These are phyloP conservation scores for Drosophila nigricruria DNA, from an alignment of 2,888 invertebrate genomes.

Conservation along the genomic window DNA sequence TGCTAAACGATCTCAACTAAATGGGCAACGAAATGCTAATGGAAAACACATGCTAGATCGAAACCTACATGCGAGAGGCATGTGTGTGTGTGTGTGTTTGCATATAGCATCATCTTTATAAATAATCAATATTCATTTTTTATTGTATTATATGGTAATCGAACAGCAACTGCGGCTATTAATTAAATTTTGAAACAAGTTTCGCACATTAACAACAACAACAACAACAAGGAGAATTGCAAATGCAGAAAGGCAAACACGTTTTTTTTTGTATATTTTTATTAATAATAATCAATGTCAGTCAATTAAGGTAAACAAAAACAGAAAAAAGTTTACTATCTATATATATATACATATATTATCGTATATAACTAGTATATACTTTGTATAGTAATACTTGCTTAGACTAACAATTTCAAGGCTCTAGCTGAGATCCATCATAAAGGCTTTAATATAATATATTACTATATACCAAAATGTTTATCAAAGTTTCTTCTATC, in stretches of 20 bases:
- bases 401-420: not conserved
- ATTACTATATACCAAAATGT: not conserved
- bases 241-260: constrained; percentile 37
- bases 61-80: constrained; percentile 8
- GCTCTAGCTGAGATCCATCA: not conserved
- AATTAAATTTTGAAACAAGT: constrained; percentile 61
- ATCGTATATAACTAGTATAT: not conserved
- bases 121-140: constrained; percentile 61
- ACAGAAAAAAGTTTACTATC: not conserved
- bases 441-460: not conserved
- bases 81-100: constrained; percentile 26
- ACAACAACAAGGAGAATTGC: constrained; percentile 33
- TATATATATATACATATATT: not conserved
- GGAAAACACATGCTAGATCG: constrained; percentile 42
- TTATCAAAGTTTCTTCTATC: not conserved
- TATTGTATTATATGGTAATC: constrained; percentile 57
- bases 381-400: not conserved
- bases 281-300: constrained; percentile 68
- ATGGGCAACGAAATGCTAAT: constrained; percentile 37
- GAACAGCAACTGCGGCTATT: constrained; percentile 33
- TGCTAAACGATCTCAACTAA: constrained; percentile 28
- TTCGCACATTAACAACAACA: constrained; percentile 56
- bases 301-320: constrained; percentile 47
- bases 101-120: constrained; percentile 60
- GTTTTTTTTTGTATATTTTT: constrained; percentile 14